Evolutionary conservation across 2,797 vertebrate genomes (phyloP).

Genomic region (Amblyopsis hoosieri): DNA sequence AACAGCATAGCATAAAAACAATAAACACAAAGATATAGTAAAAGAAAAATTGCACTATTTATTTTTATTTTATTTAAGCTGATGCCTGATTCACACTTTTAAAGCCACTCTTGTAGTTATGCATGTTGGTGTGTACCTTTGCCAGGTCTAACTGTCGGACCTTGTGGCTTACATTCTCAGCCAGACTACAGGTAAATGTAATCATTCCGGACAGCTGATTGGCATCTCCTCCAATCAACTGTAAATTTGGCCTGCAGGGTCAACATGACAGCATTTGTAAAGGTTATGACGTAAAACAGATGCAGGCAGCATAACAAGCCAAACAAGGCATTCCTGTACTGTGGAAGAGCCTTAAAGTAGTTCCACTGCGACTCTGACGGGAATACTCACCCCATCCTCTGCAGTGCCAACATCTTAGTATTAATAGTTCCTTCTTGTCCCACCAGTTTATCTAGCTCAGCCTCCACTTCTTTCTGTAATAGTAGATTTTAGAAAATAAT

Average conservation of each 20-base stretch:
- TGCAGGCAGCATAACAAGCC: too few species aligned
- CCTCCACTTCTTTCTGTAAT: slow-evolving; percentile 84
- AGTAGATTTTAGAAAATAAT: not conserved
- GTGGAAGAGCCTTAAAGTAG: not conserved
- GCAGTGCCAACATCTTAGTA: slow-evolving; percentile 91
- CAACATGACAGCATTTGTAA: not conserved
- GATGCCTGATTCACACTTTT: too few species aligned
- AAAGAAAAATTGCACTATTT: too few species aligned
- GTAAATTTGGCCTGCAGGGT: slow-evolving; percentile 87
- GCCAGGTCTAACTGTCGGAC: slow-evolving; percentile 96
- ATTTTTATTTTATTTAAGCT: too few species aligned
- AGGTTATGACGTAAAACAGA: too few species aligned
- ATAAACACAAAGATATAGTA: too few species aligned
- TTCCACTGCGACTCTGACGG: not conserved
- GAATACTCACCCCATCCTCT: slow-evolving; percentile 90
- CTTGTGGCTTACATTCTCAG: slow-evolving; percentile 96
- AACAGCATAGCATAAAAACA: too few species aligned
- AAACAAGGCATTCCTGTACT: not conserved
- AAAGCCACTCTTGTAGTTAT: not conserved
- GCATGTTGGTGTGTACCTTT: slow-evolving; percentile 77
- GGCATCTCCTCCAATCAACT: slow-evolving; percentile 94
- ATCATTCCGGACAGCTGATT: slow-evolving; percentile 96
- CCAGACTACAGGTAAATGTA: slow-evolving; percentile 95
- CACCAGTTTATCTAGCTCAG: slow-evolving; percentile 85
- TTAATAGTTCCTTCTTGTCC: slow-evolving; percentile 87